These are phyloP conservation scores for Agapornis roseicollis DNA, from an alignment of 2,113 vertebrate genomes.

Conservation along the genomic window DNA sequence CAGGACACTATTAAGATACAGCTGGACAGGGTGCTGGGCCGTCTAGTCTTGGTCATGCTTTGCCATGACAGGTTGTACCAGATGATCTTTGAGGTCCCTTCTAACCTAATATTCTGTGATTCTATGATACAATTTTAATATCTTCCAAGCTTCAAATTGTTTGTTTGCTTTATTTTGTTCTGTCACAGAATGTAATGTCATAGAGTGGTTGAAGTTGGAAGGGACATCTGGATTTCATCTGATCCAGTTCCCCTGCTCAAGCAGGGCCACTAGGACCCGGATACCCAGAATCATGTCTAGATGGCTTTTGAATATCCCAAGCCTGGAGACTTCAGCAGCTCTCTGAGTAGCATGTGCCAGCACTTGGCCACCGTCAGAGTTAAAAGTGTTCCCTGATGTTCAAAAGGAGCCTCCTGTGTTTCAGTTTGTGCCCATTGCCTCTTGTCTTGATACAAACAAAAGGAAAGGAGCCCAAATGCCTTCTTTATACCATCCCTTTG, in stretches of 20 bases:
- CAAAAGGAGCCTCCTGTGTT: not conserved
- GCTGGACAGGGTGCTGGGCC: not conserved
- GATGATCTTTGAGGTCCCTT: not conserved
- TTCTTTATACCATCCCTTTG: not conserved
- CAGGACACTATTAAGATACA: not conserved
- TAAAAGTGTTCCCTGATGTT: not conserved
- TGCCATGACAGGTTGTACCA: not conserved
- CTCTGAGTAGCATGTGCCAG: not conserved
- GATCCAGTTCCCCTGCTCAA: not conserved
- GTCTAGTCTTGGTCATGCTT: not conserved
- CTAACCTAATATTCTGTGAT: not conserved
- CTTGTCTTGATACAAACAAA: not conserved
- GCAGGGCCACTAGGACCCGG: not conserved
- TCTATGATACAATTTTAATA: not conserved
- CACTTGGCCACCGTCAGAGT: not conserved
- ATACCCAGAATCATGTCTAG: not conserved
- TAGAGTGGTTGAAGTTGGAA: not conserved
- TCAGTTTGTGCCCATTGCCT: not conserved
- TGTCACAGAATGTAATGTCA: not conserved
- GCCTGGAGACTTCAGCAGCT: not conserved
- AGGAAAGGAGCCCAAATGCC: not conserved
- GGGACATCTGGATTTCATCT: not conserved
- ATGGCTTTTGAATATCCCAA: not conserved
- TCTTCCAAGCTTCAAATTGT: not conserved
- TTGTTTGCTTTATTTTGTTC: not conserved